A percentile compares a stretch with the other conserved stretches of the same genome.
phyloP scores from a whole-genome alignment of 1,140 invertebrate genomes.

The Macrocentrus cingulum region DNA sequence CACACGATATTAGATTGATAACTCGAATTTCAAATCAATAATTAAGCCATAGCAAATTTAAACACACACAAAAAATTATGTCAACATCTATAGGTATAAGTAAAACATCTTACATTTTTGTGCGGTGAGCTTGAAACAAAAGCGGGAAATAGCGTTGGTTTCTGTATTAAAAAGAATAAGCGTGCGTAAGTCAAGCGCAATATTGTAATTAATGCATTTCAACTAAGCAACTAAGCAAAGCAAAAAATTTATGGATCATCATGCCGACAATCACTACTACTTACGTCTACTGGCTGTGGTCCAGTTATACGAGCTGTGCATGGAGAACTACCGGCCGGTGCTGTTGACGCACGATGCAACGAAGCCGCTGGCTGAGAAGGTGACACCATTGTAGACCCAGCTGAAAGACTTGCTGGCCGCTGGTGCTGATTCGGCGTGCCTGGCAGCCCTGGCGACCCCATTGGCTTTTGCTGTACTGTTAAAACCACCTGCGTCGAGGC shows the following conservation, averaged over 20 bases:
- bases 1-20: too few species aligned
- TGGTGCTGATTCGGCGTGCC: constrained; percentile 42
- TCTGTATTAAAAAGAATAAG: constrained; percentile 7
- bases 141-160: constrained; percentile 2
- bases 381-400: constrained; percentile 44
- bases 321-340: constrained; percentile 51
- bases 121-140: constrained; percentile 3
- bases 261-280: constrained; percentile 39
- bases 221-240: constrained; percentile 1
- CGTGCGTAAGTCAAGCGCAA: neutral
- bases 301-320: constrained; percentile 73
- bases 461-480: constrained; percentile 64
- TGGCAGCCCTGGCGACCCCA: constrained; percentile 36
- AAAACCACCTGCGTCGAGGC: constrained; percentile 66
- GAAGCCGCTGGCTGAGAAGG: constrained; percentile 47
- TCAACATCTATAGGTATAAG: too few species aligned
- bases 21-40: too few species aligned
- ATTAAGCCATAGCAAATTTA: neutral
- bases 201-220: constrained; percentile 17
- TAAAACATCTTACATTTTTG: constrained; percentile 8
- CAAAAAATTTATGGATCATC: neutral
- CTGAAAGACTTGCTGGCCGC: constrained; percentile 47
- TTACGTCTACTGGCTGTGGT: constrained; percentile 87
- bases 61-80: neutral
- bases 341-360: constrained; percentile 46